Percentiles rank a stretch among this genome's conserved stretches.
Conservation (phyloP, 2,888 invertebrate genomes). For the Drosophila algonquin region DNA sequence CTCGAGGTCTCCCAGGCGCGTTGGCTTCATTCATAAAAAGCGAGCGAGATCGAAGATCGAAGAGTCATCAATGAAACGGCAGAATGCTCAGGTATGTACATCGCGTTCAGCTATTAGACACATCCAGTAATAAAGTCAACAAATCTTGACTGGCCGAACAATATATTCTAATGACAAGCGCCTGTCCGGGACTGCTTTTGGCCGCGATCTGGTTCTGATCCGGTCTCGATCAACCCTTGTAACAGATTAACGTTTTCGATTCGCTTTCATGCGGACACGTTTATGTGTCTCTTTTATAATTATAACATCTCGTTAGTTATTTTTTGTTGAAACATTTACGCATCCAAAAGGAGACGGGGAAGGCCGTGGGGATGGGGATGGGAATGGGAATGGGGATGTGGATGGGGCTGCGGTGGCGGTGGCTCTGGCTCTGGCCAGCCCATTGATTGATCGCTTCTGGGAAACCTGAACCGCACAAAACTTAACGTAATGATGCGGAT, state of each 20-base stretch:
- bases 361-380: neutral
- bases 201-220: neutral
- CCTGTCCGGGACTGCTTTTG: constrained; percentile 24
- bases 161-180: constrained; percentile 80
- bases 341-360: constrained; percentile 6
- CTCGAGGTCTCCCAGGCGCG: neutral
- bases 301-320: constrained; percentile 80
- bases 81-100: constrained; percentile 23
- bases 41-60: constrained; percentile 2
- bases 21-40: constrained; percentile 54
- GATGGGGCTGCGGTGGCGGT: neutral
- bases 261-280: constrained; percentile 32
- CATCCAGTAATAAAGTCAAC: constrained; percentile 69
- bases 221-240: constrained; percentile 40
- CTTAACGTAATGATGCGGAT: constrained; percentile 32
- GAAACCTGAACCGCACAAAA: neutral
- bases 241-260: constrained; percentile 60
- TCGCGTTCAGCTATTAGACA: constrained; percentile 46
- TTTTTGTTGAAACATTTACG: constrained; percentile 73
- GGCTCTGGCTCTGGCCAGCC: neutral
- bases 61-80: constrained; percentile 69
- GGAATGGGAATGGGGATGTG: neutral
- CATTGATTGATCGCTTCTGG: constrained; percentile 50
- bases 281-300: constrained; percentile 69
- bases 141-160: constrained; percentile 54